Percentiles rank a stretch among this genome's conserved stretches.
Evolutionary conservation across 1,140 invertebrate species (phyloP).

Genomic region (Trichomalopsis sarcophagae): DNA sequence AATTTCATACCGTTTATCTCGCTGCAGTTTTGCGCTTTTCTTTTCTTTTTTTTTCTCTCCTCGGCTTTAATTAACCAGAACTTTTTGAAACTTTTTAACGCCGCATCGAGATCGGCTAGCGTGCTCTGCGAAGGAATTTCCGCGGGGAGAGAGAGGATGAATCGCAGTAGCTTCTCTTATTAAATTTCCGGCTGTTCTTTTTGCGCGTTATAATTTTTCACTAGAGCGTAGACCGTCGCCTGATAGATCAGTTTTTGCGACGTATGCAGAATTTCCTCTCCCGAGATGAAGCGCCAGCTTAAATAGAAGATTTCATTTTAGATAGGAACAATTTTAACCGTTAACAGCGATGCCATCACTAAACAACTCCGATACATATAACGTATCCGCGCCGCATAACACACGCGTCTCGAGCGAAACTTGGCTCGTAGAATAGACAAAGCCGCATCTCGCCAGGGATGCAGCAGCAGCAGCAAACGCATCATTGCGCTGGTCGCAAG

Average conservation of each 20-base stretch:
- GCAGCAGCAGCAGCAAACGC: neutral
- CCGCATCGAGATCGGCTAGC: neutral
- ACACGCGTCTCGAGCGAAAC: neutral
- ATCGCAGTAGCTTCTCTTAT: neutral
- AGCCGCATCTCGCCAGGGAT: neutral
- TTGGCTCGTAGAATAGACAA: neutral
- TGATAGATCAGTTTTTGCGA: neutral
- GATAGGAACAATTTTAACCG: neutral
- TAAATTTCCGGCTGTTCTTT: neutral
- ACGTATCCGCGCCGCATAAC: too few relatives aligned
- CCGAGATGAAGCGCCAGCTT: neutral
- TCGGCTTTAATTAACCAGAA: slow-evolving; percentile 11
- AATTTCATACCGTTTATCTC: slow-evolving; percentile 25
- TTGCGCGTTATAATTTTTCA: neutral
- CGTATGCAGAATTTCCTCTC: neutral
- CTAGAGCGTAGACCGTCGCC: too few relatives aligned
- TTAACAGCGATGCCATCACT: too few relatives aligned
- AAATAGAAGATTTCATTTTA: neutral
- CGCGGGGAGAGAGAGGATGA: neutral
- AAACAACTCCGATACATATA: too few relatives aligned
- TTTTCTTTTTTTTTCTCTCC: neutral
- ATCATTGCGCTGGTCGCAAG: neutral
- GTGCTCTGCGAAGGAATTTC: neutral
- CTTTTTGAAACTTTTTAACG: slow-evolving; percentile 20
- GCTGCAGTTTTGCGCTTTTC: too few relatives aligned